Percentiles rank a stretch among this genome's conserved stretches.
Conservation (phyloP, 2,797 vertebrate genomes). For the Enteromius paludinosus region DNA sequence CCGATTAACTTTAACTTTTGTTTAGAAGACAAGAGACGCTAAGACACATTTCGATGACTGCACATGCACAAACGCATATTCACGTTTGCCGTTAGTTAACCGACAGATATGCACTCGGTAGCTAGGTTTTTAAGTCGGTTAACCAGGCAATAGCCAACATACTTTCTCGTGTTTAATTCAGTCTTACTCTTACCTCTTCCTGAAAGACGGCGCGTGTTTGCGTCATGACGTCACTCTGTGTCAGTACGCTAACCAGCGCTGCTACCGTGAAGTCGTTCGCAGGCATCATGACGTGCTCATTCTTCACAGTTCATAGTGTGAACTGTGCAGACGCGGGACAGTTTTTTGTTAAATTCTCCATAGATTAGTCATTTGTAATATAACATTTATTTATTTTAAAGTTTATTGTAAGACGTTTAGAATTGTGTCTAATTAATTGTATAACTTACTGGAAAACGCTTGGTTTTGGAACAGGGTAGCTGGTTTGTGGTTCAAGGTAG, state of each 20-base stretch:
- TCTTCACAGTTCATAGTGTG: neutral
- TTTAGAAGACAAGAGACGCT: neutral
- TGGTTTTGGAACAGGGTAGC: neutral
- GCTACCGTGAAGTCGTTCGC: neutral
- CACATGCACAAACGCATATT: neutral
- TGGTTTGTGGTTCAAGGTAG: neutral
- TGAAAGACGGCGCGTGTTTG: slow-evolving; percentile 35
- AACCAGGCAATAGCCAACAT: neutral
- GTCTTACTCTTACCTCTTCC: slow-evolving; percentile 66
- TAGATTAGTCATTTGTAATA: neutral
- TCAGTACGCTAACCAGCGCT: neutral
- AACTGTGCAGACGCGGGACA: neutral
- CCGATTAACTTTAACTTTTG: neutral
- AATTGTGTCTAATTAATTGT: neutral
- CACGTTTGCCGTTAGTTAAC: neutral
- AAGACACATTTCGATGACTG: neutral
- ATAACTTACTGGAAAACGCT: neutral
- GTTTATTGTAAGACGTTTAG: neutral
- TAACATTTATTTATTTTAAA: too few relatives aligned
- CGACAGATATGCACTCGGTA: neutral
- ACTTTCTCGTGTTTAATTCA: neutral
- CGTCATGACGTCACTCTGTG: slow-evolving; percentile 39
- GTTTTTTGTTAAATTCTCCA: neutral
- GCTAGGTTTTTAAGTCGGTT: neutral
- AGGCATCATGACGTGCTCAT: neutral